A percentile compares a stretch with the other conserved stretches of the same genome.
phyloP scores from a whole-genome alignment of 2,888 invertebrate species.

The Rosalia funebris region DNA sequence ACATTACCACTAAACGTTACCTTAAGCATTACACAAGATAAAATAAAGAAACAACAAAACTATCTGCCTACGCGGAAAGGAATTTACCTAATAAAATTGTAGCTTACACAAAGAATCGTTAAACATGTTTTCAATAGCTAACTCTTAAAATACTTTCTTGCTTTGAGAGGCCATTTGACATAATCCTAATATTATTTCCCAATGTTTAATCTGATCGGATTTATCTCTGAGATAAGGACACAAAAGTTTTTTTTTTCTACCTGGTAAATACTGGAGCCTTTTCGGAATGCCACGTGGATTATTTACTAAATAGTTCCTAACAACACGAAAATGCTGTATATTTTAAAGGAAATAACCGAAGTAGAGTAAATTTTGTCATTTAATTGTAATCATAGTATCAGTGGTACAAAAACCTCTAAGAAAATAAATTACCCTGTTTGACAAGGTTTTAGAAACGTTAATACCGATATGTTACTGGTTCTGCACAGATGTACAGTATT shows the following conservation, averaged over 20 bases:
- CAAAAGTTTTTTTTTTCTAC: slow-evolving; percentile 11
- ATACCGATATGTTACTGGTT: too few relatives aligned
- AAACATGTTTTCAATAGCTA: neutral
- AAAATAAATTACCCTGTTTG: too few relatives aligned
- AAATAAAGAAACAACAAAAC: neutral
- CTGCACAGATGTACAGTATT: too few relatives aligned
- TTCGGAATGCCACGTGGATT: too few relatives aligned
- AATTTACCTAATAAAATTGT: neutral
- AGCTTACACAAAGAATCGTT: neutral
- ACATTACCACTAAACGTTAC: too few relatives aligned
- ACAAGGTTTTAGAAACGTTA: too few relatives aligned
- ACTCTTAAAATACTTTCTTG: neutral
- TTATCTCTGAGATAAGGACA: slow-evolving; percentile 7
- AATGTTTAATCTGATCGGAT: slow-evolving; percentile 10
- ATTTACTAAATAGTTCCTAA: too few relatives aligned
- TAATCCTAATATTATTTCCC: slow-evolving; percentile 11
- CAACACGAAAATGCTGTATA: too few relatives aligned
- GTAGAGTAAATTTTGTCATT: too few relatives aligned
- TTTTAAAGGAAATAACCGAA: too few relatives aligned
- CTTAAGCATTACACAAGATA: neutral
- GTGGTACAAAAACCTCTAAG: too few relatives aligned
- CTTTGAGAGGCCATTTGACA: slow-evolving; percentile 2
- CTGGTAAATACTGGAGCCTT: neutral
- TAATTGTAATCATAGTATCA: too few relatives aligned
- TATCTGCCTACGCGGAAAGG: neutral